Base-by-base conservation (phyloP, 2,113 vertebrate genomes). In the Glaucomys volans region DNA sequence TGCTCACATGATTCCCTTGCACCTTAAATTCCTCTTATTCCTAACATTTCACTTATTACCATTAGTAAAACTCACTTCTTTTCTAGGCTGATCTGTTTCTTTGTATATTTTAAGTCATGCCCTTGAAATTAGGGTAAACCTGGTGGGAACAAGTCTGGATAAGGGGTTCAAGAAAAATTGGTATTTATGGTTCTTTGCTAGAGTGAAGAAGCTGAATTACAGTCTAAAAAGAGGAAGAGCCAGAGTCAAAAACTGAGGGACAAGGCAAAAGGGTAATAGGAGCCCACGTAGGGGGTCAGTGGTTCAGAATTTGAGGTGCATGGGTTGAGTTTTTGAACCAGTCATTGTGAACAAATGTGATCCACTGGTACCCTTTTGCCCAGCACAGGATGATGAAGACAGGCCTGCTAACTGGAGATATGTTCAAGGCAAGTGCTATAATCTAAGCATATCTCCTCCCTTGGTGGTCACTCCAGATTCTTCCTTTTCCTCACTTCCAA, bases 1-100 rank as follows among this genome's bases (percentile, higher is more conserved):
- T 32, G 59, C 18, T 32, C 18, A 42, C 69, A 42, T 71, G 35
- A 92, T 26, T 93, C 37, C 9, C 28, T 86, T 95, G 54, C 81
- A 37, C 35, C 30, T 84, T 91, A 67, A 91, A 76, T 4, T 96
- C 40, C 4, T 35, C 42, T 17, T 40, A 28, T 94, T 17, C 82
- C 75, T 71, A 84, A 69, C 90, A 74, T 92, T 96, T 28, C 40
- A 14, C 47, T 75, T 95, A 42, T 0, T 64, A 88, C 94, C 37
- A 54, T 86, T 86, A 74, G 40, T 20, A 93, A 92, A 91, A 85
- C 54, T 90, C 40, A 44, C 57, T 87, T 35, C 20, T 95, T 16
- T 95, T 87, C 87, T 77, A 93, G 67, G 83, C 71, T 91, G 86
- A 85, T 18, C 62, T 89, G 22, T 97, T 96, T 92, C 69, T 75